These are phyloP conservation scores for Rhynchonycteris naso DNA, from an alignment of 2,797 vertebrate species.

Conservation along the genomic window DNA sequence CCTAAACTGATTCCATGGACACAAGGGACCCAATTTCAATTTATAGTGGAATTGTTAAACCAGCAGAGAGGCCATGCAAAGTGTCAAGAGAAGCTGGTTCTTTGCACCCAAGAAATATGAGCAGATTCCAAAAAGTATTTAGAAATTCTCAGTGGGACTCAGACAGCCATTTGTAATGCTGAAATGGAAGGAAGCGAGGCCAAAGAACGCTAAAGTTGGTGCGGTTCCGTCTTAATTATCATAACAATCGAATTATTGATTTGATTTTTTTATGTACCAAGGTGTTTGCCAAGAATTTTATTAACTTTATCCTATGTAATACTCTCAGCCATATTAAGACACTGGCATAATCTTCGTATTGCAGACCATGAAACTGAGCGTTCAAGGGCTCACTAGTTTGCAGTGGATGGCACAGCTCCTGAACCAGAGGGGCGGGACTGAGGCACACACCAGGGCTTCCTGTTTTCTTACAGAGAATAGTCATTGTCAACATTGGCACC, in stretches of 20 bases:
- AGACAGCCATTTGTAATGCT: not conserved
- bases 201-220: not conserved
- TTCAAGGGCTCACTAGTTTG: not conserved
- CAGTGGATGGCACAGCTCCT: too few relatives aligned
- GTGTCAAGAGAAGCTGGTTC: not conserved
- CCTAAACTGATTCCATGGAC: not conserved
- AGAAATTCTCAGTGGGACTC: not conserved
- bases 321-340: not conserved
- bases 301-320: not conserved
- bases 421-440: not conserved
- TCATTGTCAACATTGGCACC: not conserved
- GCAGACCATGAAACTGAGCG: not conserved
- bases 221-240: not conserved
- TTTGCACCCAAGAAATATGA: not conserved
- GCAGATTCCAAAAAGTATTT: not conserved
- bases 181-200: not conserved
- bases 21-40: not conserved
- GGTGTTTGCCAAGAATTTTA: not conserved
- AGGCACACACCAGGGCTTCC: not conserved
- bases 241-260: not conserved
- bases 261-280: not conserved
- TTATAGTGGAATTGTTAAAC: slow-evolving; percentile 7
- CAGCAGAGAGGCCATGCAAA: not conserved
- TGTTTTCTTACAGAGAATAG: not conserved
- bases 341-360: not conserved